Evolutionary conservation across 2,113 vertebrate genomes (phyloP).

Genomic region (Noctilio leporinus): DNA sequence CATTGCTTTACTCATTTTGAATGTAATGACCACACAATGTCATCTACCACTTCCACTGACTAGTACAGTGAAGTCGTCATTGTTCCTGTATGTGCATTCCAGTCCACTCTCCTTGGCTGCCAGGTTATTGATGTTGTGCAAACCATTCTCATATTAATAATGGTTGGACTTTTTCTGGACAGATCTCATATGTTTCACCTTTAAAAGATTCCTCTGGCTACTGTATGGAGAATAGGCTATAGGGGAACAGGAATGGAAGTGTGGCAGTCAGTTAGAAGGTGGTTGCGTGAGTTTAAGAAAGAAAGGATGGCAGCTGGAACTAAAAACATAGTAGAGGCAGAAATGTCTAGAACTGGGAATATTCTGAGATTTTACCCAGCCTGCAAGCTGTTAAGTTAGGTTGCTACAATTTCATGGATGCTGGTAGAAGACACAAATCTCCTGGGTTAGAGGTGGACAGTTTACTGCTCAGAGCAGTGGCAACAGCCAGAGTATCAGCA

Average conservation of each 20-base stretch:
- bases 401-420: not conserved
- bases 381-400: not conserved
- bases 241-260: not conserved
- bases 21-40: no score
- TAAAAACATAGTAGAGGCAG: not conserved
- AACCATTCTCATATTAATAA: no score
- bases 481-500: not conserved
- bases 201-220: not conserved
- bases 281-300: not conserved
- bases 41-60: no score
- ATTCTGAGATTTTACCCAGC: not conserved
- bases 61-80: no score
- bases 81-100: no score
- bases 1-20: no score
- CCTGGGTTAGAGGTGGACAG: not conserved
- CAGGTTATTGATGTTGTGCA: no score
- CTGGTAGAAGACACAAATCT: not conserved
- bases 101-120: no score
- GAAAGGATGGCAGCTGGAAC: not conserved
- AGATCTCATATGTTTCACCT: not conserved
- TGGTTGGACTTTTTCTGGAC: no score
- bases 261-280: not conserved
- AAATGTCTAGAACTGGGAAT: not conserved
- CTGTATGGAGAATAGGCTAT: not conserved
- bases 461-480: not conserved